phyloP scores from a whole-genome alignment of 2,888 invertebrate species.

The Galerucella calmariensis region DNA sequence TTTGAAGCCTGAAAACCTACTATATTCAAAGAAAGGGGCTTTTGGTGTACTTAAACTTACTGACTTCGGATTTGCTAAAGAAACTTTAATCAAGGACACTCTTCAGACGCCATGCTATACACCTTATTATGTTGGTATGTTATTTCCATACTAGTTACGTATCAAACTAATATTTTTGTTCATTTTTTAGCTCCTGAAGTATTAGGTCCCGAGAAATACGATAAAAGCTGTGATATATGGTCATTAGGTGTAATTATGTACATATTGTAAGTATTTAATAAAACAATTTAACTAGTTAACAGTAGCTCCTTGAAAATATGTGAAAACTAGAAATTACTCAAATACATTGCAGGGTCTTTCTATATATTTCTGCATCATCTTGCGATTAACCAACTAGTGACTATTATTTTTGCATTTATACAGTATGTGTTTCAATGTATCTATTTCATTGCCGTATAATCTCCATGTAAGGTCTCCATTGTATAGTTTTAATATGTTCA shows the following conservation, averaged over 20 bases:
- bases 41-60: conserved; percentile 93
- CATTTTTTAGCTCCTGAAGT: conserved; percentile 73
- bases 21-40: conserved; percentile 82
- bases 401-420: too few relatives aligned
- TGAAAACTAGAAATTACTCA: too few relatives aligned
- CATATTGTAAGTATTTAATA: conserved; percentile 77
- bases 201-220: conserved; percentile 96
- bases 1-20: conserved; percentile 96
- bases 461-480: too few relatives aligned
- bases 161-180: conserved; percentile 23
- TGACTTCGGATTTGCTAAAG: conserved; percentile 99
- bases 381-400: too few relatives aligned
- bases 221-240: conserved; percentile 99
- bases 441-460: too few relatives aligned
- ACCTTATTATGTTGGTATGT: conserved; percentile 94
- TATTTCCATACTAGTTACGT: conserved; percentile 5
- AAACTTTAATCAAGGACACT: conserved; percentile 85
- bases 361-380: too few relatives aligned
- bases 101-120: conserved; percentile 99
- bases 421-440: too few relatives aligned
- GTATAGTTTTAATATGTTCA: too few relatives aligned
- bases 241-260: conserved; percentile 99
- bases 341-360: too few relatives aligned
- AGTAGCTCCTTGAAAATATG: too few relatives aligned
- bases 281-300: too few relatives aligned